Evolutionary conservation across 2,797 vertebrate species (phyloP), one percentile per base, ranked within the genome.

Genomic region (Neostethus bicornis): DNA sequence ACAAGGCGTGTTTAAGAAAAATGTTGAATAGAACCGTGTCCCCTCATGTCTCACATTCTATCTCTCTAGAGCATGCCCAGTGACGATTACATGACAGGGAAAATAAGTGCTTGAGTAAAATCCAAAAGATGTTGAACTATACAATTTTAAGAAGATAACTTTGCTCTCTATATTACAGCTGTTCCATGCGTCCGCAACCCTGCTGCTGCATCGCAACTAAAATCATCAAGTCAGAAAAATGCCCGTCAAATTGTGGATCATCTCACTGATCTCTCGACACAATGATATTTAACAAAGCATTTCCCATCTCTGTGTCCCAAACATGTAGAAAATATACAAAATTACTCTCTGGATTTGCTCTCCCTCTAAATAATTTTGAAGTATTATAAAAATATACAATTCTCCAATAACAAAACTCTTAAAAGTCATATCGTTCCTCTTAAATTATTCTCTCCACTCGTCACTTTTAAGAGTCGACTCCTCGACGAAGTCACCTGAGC

Each of bases 301-400:
- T 57, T 53, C 70, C 69, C 50, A 12, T 73, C 68, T 84, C 68
- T 84, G 72, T 78, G 58, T 79, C 80, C 72, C 67, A 72, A 53
- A 78, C 76, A 82, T 56, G 80, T 91, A 92, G 85, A 92, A 92
- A 92, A 92, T 91, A 85, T 92, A 91, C 89, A 92, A 93, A 93
- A 90, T 88, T 88, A 88, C 87, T 89, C 84, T 85, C 73, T 83
- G 87, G 89, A 90, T 90, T 87, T 87, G 80, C 86, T 84, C 88
- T 84, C 87, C 68, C 63, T 75, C 88, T 80, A 90, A 47, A 85
- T 78, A 88, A 86, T 79, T 85, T 80, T 61, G 65, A 88, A 89
- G 83, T 89, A 87, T 90, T 93, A 93, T 90, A 93, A 93, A 93
- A 93, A 93, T 93, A 93, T 92, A 93, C 89, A 91, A 87, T 91